Percentiles rank a stretch among this genome's conserved stretches.
phyloP scores from a whole-genome alignment of 2,888 invertebrate species.

The Aethes cnicana region DNA sequence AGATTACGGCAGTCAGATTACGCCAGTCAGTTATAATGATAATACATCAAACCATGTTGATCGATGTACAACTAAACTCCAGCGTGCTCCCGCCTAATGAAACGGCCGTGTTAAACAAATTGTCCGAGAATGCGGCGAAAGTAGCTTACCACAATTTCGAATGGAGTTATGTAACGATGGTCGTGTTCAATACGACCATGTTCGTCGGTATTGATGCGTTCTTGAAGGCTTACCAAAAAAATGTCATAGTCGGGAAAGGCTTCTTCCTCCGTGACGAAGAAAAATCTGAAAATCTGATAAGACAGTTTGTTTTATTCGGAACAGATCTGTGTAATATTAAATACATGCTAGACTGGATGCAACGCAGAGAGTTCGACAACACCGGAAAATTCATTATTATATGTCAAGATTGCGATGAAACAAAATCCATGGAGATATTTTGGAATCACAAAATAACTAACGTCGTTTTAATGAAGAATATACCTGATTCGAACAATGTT shows the following conservation, averaged over 20 bases:
- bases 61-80: constrained; percentile 26
- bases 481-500: constrained; percentile 24
- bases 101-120: constrained; percentile 34
- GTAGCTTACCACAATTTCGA: constrained; percentile 60
- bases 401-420: constrained; percentile 60
- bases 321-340: constrained; percentile 44
- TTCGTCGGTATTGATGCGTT: constrained; percentile 52
- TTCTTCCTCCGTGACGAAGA: constrained; percentile 39
- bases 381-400: constrained; percentile 61
- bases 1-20: constrained; percentile 31
- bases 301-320: constrained; percentile 59
- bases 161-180: constrained; percentile 55
- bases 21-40: no score
- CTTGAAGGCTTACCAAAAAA: constrained; percentile 49
- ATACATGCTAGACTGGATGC: constrained; percentile 48
- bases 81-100: constrained; percentile 29
- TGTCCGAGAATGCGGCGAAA: constrained; percentile 53
- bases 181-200: constrained; percentile 56
- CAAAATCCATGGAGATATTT: constrained; percentile 46
- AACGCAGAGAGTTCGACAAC: constrained; percentile 51
- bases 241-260: constrained; percentile 48
- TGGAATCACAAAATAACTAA: constrained; percentile 61
- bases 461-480: constrained; percentile 52
- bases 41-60: no score
- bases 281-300: constrained; percentile 28